Evolutionary conservation across 1,140 invertebrate species (phyloP).

Genomic region (Diabrotica undecimpunctata): DNA sequence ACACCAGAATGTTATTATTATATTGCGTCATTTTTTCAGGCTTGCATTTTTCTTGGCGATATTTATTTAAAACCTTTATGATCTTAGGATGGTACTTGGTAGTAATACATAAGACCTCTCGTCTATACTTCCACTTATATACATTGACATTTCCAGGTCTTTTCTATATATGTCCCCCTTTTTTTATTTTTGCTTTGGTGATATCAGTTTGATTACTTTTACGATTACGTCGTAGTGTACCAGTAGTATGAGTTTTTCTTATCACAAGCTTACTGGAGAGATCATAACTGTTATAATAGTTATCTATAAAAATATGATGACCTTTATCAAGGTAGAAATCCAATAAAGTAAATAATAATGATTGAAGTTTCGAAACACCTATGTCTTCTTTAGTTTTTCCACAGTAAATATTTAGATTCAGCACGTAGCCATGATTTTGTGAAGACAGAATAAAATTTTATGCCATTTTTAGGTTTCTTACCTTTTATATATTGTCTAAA

Average conservation of each 20-base stretch:
- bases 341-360: constrained; percentile 7
- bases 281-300: constrained; percentile 23
- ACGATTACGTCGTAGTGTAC: constrained; percentile 20
- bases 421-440: not conserved
- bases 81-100: constrained; percentile 26
- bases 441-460: constrained; percentile 1
- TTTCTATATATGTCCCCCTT: constrained; percentile 14
- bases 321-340: constrained; percentile 13
- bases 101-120: constrained; percentile 35
- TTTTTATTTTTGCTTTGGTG: constrained; percentile 13
- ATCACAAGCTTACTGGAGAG: constrained; percentile 21
- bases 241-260: constrained; percentile 14
- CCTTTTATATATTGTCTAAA: not conserved
- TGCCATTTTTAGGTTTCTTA: constrained; percentile 3
- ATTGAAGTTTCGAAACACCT: not conserved
- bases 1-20: constrained; percentile 30
- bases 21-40: constrained; percentile 35
- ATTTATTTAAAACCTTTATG: constrained; percentile 22
- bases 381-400: not conserved
- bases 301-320: constrained; percentile 21
- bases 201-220: constrained; percentile 13
- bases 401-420: not conserved
- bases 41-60: constrained; percentile 28
- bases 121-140: constrained; percentile 43
- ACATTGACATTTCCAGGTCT: constrained; percentile 24